Evolutionary conservation across 2,888 invertebrate genomes (phyloP).

Genomic region (Dryadula phaetusa): DNA sequence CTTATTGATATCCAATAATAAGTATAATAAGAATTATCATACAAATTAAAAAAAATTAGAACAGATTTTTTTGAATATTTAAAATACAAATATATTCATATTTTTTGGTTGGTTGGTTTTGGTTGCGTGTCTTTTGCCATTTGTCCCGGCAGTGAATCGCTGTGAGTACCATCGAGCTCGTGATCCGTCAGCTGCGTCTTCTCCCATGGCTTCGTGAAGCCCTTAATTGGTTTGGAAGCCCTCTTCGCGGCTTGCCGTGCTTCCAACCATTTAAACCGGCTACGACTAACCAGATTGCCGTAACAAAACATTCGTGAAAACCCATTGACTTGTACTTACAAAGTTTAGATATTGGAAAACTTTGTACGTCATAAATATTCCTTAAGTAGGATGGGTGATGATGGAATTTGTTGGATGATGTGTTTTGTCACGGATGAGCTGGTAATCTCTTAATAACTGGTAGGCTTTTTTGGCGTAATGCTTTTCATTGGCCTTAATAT

Average conservation of each 20-base stretch:
- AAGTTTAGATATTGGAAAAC: slow-evolving; percentile 60
- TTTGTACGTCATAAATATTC: slow-evolving; percentile 61
- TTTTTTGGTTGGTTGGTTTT: slow-evolving; percentile 52
- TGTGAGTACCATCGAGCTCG: slow-evolving; percentile 81
- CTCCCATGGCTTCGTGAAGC: slow-evolving; percentile 81
- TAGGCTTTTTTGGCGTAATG: slow-evolving; percentile 35
- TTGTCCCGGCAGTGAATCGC: slow-evolving; percentile 61
- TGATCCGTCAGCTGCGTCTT: slow-evolving; percentile 74
- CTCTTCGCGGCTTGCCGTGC: slow-evolving; percentile 80
- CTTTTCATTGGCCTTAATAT: slow-evolving; percentile 33
- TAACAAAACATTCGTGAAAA: slow-evolving; percentile 78
- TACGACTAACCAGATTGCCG: slow-evolving; percentile 81
- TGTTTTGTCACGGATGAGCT: slow-evolving; percentile 60
- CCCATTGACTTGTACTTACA: slow-evolving; percentile 65
- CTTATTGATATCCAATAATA: not conserved
- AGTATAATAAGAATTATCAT: not conserved
- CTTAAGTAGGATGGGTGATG: slow-evolving; percentile 67
- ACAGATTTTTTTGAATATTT: too few relatives aligned
- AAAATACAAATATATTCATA: slow-evolving; percentile 1
- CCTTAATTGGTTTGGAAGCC: slow-evolving; percentile 83
- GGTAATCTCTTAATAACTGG: slow-evolving; percentile 47
- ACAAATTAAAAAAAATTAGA: slow-evolving; percentile 1
- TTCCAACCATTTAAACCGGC: slow-evolving; percentile 72
- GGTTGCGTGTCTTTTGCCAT: slow-evolving; percentile 73
- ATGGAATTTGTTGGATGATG: slow-evolving; percentile 54